Evolutionary conservation across 2,113 vertebrate genomes (phyloP).

Genomic region (Brachypteracias leptosomus): DNA sequence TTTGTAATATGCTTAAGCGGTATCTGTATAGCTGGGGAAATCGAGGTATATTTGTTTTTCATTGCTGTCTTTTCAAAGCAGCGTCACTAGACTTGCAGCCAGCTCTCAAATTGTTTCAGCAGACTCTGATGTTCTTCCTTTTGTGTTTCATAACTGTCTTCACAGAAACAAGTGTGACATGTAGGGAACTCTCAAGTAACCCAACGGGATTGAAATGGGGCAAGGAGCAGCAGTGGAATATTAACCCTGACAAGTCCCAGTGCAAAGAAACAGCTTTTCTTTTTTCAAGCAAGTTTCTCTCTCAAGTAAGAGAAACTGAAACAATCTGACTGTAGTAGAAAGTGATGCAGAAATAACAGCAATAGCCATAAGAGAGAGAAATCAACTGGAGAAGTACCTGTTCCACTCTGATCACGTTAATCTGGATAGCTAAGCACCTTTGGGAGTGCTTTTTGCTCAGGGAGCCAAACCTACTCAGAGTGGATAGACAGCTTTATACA

Average conservation of each 20-base stretch:
- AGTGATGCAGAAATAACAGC: neutral
- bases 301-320: neutral
- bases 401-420: neutral
- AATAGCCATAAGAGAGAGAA: neutral
- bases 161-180: neutral
- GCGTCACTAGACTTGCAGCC: neutral
- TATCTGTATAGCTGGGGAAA: neutral
- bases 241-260: neutral
- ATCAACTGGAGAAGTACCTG: neutral
- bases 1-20: neutral
- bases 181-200: neutral
- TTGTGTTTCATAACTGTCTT: neutral
- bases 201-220: neutral
- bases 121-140: neutral
- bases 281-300: neutral
- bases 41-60: constrained; percentile 7
- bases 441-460: neutral
- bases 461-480: no score
- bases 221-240: neutral
- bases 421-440: neutral
- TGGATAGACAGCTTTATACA: neutral
- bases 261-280: neutral
- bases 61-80: neutral
- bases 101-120: neutral
- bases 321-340: neutral